phyloP scores from a whole-genome alignment of 2,888 invertebrate genomes.

The Peribatodes rhomboidaria region DNA sequence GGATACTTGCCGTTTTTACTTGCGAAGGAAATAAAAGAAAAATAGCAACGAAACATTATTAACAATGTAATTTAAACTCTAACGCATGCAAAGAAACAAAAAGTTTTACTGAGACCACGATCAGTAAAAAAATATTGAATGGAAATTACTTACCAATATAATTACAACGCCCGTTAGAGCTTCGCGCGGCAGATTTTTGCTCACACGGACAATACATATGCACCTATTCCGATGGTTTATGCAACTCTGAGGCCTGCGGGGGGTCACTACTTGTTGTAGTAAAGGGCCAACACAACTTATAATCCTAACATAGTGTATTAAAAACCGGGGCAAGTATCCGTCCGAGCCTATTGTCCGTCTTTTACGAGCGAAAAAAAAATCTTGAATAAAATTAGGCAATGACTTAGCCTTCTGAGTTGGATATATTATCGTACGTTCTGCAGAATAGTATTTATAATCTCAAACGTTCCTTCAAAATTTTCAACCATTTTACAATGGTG shows the following conservation, averaged over 20 bases:
- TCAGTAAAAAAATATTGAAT: constrained; percentile 9
- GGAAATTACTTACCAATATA: constrained; percentile 31
- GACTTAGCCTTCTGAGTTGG: no score
- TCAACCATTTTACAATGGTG: neutral
- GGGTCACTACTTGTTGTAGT: neutral
- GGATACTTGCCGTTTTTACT: constrained; percentile 4
- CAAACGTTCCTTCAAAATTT: neutral
- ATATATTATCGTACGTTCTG: no score
- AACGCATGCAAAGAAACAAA: constrained; percentile 16
- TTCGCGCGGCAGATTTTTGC: constrained; percentile 34
- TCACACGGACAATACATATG: constrained; percentile 9
- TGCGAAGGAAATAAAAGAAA: neutral
- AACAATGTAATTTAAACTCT: constrained; percentile 5
- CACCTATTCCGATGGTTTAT: no score
- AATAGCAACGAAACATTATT: neutral
- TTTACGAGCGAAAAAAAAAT: no score
- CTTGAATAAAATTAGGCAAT: no score
- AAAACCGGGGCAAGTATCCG: no score
- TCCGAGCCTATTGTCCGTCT: no score
- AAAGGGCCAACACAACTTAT: neutral
- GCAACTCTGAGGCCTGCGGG: neutral
- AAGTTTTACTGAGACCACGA: no score
- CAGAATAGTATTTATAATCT: no score
- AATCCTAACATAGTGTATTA: neutral
- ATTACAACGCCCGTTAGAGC: constrained; percentile 24